Percentiles rank a stretch among this genome's conserved stretches.
Conservation (phyloP, 1,140 invertebrate genomes). For the Sarcophaga peregrina region DNA sequence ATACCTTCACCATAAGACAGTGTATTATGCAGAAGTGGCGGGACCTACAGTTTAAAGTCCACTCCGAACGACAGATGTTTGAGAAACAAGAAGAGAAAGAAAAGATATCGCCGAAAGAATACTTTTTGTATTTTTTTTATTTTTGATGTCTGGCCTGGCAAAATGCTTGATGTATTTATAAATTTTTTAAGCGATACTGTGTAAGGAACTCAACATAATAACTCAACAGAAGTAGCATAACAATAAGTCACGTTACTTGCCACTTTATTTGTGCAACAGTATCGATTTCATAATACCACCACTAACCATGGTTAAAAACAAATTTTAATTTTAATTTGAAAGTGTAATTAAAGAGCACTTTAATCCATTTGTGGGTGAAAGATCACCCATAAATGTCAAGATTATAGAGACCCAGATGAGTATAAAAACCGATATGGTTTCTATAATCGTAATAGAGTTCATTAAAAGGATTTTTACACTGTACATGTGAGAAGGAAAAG, state of each 20-base stretch:
- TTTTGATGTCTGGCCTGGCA: no score
- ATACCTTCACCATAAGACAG: no score
- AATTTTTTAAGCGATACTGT: no score
- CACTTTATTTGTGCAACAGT: background rate
- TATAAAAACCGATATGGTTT: background rate
- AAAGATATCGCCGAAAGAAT: no score
- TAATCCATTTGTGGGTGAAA: background rate
- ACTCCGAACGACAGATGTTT: no score
- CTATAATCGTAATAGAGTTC: background rate
- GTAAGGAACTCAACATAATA: background rate
- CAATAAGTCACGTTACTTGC: background rate
- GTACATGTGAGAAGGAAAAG: background rate
- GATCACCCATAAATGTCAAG: background rate
- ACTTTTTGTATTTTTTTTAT: no score
- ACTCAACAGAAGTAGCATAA: background rate
- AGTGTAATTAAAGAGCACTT: background rate
- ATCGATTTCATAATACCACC: slow-evolving; percentile 3
- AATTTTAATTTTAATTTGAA: background rate
- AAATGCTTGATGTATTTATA: no score
- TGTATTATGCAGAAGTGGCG: no score
- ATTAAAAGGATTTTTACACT: background rate
- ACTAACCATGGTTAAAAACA: slow-evolving; percentile 18
- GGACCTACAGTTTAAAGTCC: no score
- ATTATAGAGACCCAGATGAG: background rate
- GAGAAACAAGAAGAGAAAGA: no score